phyloP scores from a whole-genome alignment of 1,140 invertebrate species.

The Formica exsecta region DNA sequence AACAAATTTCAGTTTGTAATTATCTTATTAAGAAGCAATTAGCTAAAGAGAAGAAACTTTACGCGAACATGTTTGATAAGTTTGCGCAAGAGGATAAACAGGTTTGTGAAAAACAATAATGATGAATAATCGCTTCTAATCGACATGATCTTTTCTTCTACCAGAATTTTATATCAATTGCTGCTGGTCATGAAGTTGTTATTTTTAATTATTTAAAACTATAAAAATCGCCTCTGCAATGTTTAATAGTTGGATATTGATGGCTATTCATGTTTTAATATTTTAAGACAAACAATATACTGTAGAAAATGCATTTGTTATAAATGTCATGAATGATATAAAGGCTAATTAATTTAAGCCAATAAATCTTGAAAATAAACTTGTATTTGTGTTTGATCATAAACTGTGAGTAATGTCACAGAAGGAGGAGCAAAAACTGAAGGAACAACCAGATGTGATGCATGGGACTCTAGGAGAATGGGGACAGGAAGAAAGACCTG shows the following conservation, averaged over 20 bases:
- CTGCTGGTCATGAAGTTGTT: conserved; percentile 12
- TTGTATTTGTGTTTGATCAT: conserved; percentile 73
- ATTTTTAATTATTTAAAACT: neutral
- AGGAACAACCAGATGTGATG: conserved; percentile 91
- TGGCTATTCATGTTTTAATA: neutral
- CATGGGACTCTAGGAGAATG: conserved; percentile 89
- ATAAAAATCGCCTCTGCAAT: neutral
- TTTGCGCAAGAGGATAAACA: conserved; percentile 93
- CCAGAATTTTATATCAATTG: conserved; percentile 9
- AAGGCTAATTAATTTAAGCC: conserved; percentile 25
- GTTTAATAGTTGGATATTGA: neutral
- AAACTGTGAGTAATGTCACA: conserved; percentile 86
- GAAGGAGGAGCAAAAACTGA: conserved; percentile 90
- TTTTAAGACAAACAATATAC: conserved; percentile 15
- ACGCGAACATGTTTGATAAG: conserved; percentile 98
- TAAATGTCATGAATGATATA: conserved; percentile 4
- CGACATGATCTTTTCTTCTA: neutral
- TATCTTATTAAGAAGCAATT: conserved; percentile 92
- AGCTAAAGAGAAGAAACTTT: conserved; percentile 95
- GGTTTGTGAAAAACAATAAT: conserved; percentile 86
- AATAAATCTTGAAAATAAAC: conserved; percentile 50
- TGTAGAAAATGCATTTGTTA: conserved; percentile 39
- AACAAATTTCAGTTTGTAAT: conserved; percentile 92
- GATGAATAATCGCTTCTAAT: conserved; percentile 35
- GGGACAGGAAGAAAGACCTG: conserved; percentile 90